Evolutionary conservation across 2,113 vertebrate species (phyloP).

Genomic region (Pangasianodon hypophthalmus): DNA sequence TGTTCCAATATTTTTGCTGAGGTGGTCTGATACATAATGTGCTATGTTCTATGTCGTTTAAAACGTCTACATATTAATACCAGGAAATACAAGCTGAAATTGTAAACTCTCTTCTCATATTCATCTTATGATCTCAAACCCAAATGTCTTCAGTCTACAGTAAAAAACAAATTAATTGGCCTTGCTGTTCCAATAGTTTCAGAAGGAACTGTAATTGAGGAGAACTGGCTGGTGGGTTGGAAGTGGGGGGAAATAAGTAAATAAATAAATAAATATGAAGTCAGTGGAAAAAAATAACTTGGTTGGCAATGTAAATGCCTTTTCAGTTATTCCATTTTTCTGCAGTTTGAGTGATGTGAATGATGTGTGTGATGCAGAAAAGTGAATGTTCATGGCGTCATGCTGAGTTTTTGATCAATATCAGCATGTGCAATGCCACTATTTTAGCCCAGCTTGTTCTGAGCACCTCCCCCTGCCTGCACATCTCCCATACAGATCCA

Average conservation of each 20-base stretch:
- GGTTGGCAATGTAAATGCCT: not conserved
- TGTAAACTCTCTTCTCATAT: no score
- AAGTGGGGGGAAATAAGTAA: not conserved
- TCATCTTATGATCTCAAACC: no score
- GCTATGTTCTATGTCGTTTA: no score
- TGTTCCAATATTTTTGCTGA: no score
- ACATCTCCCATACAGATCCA: constrained; percentile 41
- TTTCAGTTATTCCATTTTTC: not conserved
- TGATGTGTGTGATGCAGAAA: constrained; percentile 4
- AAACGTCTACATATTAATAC: no score
- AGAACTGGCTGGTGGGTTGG: not conserved
- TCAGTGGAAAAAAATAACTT: not conserved
- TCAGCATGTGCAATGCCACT: constrained; percentile 33
- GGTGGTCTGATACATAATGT: no score
- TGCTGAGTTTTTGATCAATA: constrained; percentile 53
- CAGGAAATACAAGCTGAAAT: no score
- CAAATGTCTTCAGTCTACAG: no score
- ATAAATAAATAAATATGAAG: no score
- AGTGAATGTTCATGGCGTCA: constrained; percentile 43
- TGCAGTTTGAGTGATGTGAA: not conserved
- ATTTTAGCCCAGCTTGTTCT: constrained; percentile 41
- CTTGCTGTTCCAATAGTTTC: no score
- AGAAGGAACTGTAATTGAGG: not conserved
- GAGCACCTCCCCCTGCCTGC: constrained; percentile 24
- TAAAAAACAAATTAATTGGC: no score